Base-by-base conservation (phyloP, 2,888 invertebrate species). In the Morpho achilles region DNA sequence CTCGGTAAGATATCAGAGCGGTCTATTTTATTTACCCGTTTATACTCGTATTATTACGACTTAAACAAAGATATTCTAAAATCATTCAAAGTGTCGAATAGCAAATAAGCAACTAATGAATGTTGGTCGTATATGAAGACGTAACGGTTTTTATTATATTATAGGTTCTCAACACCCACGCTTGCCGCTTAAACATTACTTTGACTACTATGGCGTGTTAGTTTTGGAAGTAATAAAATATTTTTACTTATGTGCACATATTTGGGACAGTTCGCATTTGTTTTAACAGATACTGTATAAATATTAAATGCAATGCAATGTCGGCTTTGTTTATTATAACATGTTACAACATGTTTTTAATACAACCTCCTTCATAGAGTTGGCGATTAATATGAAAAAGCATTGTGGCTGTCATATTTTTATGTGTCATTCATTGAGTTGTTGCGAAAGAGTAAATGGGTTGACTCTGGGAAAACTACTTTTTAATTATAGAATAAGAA, bases 101-200 rank as follows among this genome's bases (percentile, higher is more conserved):
- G 50, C 53, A 53, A 59, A 56, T 56, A 56, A 43, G 55, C 53
- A 53, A 65, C 56, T 60, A 65, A 65, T 62, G 62, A 67, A 67
- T 65, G 60, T 64, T 62, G 65, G 64, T 64, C 66, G 63, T 64
- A 63, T 62, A 67, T 56, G 59, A 62, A 62, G 56, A 51, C 50
- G 56, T 61, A 61, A 61, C 59, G 61, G 60, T 56, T 59, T 62
- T 59, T 62, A 61, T 58, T 60, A 64, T 61, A 56, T 59, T 53
- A 49, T 52, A 32, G 44, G 41, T 49, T 50, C 58, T 55, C 58
- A 57, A 65, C 53, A 61, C 69, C 69, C 64, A 69, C 67, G 64
- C 65, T 49, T 58, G 46, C 45, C 53, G 10, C 53, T 53, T 54
- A 52, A 60, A 52, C 16, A 46, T 59, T 55, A 58, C 56, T 45